Evolutionary conservation across 2,797 vertebrate genomes (phyloP).

Genomic region (Pempheris klunzingeri): DNA sequence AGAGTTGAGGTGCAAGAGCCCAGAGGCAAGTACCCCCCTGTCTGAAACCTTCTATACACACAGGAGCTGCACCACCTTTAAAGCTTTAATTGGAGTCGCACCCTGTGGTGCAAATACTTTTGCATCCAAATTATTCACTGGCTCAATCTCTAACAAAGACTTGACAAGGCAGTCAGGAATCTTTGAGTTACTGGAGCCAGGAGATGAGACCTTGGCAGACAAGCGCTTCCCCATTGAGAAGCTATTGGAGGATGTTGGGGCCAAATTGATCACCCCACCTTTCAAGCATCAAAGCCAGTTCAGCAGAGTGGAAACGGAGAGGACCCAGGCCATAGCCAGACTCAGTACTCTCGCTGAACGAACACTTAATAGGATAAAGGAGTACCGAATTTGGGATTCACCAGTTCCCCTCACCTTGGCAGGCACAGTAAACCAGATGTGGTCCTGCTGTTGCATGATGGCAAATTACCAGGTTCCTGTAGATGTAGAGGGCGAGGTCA

Average conservation of each 20-base stretch:
- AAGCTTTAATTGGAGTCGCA: not conserved
- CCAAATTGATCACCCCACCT: not conserved
- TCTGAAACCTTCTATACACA: not conserved
- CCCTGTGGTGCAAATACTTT: constrained; percentile 1
- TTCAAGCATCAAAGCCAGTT: not conserved
- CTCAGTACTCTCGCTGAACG: not conserved
- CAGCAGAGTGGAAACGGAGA: constrained; percentile 1
- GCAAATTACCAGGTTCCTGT: not conserved
- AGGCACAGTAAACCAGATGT: not conserved
- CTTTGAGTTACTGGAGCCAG: not conserved
- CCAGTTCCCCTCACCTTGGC: not conserved
- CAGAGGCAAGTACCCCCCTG: not conserved
- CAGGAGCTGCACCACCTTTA: not conserved
- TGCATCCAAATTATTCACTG: not conserved
- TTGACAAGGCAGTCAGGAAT: constrained; percentile 1
- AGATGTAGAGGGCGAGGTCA: not conserved
- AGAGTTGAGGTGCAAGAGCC: not conserved
- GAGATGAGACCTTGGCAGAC: not conserved
- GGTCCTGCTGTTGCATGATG: not conserved
- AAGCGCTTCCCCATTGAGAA: not conserved
- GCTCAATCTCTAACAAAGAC: not conserved
- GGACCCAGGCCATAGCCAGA: not conserved
- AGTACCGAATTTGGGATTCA: not conserved
- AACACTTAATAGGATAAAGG: not conserved
- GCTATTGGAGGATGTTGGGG: not conserved